phyloP scores from a whole-genome alignment of 2,113 vertebrate genomes.

The Hemiscyllium ocellatum region DNA sequence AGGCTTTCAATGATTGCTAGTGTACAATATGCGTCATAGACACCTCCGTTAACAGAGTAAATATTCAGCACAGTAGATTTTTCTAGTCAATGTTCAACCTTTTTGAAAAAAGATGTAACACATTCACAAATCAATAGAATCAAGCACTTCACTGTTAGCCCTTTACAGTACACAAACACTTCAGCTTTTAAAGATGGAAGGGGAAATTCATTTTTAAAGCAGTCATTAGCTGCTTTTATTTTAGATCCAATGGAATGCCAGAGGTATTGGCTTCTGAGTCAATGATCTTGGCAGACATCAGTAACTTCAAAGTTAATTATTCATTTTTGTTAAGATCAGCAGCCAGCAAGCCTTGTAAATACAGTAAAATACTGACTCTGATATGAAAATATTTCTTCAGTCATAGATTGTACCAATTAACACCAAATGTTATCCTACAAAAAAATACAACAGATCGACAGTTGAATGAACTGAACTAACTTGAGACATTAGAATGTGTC shows the following conservation, averaged over 20 bases:
- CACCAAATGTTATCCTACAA: background rate
- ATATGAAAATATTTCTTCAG: background rate
- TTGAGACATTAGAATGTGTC: background rate
- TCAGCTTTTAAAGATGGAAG: background rate
- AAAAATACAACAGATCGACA: background rate
- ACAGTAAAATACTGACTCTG: background rate
- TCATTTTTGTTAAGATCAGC: background rate
- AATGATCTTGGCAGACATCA: background rate
- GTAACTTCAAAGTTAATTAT: background rate
- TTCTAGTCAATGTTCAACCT: background rate
- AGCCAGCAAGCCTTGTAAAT: background rate
- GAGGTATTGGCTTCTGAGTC: background rate
- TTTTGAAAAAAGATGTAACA: background rate
- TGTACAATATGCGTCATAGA: background rate
- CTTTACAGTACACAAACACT: background rate
- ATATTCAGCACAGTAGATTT: background rate
- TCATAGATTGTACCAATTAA: background rate
- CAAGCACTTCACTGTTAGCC: background rate
- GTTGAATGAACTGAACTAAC: background rate
- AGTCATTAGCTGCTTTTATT: background rate
- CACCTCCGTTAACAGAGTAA: conserved; percentile 26
- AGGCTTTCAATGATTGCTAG: background rate
- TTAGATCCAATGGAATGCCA: background rate
- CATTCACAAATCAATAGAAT: background rate
- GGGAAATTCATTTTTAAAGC: background rate